phyloP scores from a whole-genome alignment of 2,113 vertebrate genomes.

The Willisornis vidua region DNA sequence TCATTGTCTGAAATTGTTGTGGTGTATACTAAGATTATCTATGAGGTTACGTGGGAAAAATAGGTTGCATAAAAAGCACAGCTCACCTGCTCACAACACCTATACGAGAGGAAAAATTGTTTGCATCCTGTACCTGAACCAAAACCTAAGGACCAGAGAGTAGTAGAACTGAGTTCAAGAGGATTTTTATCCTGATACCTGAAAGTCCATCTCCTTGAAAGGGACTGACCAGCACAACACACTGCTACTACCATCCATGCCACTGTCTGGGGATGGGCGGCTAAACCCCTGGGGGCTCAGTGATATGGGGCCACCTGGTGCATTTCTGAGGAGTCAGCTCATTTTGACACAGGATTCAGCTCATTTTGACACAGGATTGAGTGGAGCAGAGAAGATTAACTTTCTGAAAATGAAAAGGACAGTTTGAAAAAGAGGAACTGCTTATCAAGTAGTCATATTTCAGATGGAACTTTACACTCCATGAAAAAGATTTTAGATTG shows the following conservation, averaged over 20 bases:
- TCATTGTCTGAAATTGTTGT: neutral
- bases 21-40: neutral
- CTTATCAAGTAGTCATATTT: constrained; percentile 86
- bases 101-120: neutral
- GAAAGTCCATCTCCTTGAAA: neutral
- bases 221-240: too few species aligned
- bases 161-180: neutral
- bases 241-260: neutral
- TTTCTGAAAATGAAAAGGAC: constrained; percentile 78
- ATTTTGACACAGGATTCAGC: constrained; percentile 14
- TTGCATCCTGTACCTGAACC: neutral
- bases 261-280: neutral
- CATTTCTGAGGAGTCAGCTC: constrained; percentile 17
- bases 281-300: neutral
- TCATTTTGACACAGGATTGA: constrained; percentile 27
- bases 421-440: constrained; percentile 67
- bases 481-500: constrained; percentile 85
- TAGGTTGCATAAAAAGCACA: neutral
- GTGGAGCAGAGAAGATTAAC: constrained; percentile 75
- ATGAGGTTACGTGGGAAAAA: accelerated
- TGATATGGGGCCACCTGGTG: constrained; percentile 38
- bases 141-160: neutral
- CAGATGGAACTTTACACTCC: constrained; percentile 80
- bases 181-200: neutral
- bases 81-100: neutral